phyloP scores from a whole-genome alignment of 2,888 invertebrate species.

The Rhaphigaster nebulosa region DNA sequence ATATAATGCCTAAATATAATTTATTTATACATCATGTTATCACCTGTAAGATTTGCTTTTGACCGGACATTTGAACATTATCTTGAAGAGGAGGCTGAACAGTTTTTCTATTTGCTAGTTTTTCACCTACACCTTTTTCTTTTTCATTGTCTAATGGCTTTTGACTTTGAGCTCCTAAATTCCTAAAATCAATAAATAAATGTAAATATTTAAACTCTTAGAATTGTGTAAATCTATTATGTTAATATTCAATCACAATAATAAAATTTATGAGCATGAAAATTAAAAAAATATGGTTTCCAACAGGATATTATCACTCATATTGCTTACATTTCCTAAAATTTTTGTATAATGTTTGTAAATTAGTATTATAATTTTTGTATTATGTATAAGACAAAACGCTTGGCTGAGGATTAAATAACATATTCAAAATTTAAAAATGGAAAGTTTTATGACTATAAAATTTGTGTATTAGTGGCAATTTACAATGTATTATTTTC shows the following conservation, averaged over 20 bases:
- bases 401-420: no score
- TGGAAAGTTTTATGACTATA: no score
- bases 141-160: slow-evolving; percentile 44
- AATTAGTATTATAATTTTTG: no score
- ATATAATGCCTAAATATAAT: background rate
- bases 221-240: background rate
- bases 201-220: background rate
- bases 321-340: no score
- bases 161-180: slow-evolving; percentile 48
- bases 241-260: background rate
- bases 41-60: slow-evolving; percentile 50
- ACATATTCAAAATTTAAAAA: no score
- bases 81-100: background rate
- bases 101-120: background rate
- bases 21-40: background rate
- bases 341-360: no score
- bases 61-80: slow-evolving; percentile 26
- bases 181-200: slow-evolving; percentile 8
- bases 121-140: slow-evolving; percentile 10
- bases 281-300: background rate
- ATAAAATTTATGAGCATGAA: background rate
- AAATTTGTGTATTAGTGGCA: no score
- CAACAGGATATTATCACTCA: background rate
- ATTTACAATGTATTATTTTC: no score
- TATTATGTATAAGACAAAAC: no score